These are phyloP conservation scores for Callimorpha dominula DNA, from an alignment of 2,888 invertebrate genomes.

Conservation along the genomic window DNA sequence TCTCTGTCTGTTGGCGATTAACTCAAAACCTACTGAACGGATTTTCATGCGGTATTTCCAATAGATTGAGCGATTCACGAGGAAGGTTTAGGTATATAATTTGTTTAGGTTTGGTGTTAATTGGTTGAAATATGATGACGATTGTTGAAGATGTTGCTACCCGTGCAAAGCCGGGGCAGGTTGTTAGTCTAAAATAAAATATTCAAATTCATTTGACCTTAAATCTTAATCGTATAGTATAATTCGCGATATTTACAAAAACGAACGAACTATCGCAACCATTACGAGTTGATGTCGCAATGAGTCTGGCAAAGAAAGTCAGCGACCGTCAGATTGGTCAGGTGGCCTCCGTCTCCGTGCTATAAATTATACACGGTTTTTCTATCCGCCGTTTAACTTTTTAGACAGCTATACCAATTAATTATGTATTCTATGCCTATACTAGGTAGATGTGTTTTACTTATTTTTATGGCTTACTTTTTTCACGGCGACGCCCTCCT, in stretches of 20 bases:
- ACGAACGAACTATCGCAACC: constrained; percentile 30
- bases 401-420: background rate
- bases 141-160: no score
- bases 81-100: no score
- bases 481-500: background rate
- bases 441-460: no score
- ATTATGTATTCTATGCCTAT: no score
- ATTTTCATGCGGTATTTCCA: no score
- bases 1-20: no score
- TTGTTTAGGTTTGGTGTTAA: no score
- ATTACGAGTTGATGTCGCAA: constrained; percentile 47
- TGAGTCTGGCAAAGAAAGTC: constrained; percentile 43
- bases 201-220: constrained; percentile 21
- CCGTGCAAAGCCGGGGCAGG: no score
- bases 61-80: no score
- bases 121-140: no score
- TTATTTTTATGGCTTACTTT: no score
- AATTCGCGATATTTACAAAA: constrained; percentile 20
- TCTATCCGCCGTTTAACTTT: constrained; percentile 26
- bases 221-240: constrained; percentile 24
- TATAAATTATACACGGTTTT: constrained; percentile 51
- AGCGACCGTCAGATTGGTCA: constrained; percentile 33
- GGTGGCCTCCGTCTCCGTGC: constrained; percentile 50
- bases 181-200: background rate
- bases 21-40: no score